phyloP scores from a whole-genome alignment of 2,113 vertebrate genomes.

The Pseudorasbora parva region DNA sequence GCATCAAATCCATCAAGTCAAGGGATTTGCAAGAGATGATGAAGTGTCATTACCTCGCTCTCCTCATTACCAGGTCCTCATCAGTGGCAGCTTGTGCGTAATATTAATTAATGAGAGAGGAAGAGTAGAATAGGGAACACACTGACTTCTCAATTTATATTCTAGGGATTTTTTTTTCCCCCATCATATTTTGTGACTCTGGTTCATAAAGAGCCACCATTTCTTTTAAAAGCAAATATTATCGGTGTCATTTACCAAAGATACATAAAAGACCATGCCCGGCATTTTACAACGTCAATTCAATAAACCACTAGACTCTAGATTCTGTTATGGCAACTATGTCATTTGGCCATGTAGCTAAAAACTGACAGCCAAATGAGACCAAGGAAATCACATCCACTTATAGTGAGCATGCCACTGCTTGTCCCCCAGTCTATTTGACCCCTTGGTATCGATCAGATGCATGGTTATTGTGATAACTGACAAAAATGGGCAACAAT shows the following conservation, averaged over 20 bases:
- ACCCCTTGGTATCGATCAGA: background rate
- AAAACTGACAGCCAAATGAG: background rate
- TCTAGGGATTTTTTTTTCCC: background rate
- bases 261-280: background rate
- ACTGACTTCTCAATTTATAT: conserved; percentile 20
- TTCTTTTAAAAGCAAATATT: background rate
- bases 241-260: background rate
- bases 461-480: conserved; percentile 11
- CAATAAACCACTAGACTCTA: background rate
- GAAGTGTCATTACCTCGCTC: conserved; percentile 75
- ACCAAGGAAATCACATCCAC: background rate
- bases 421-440: background rate
- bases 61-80: conserved; percentile 76
- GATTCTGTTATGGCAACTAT: background rate
- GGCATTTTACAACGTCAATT: background rate
- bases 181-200: background rate
- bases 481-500: background rate
- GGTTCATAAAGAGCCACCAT: background rate
- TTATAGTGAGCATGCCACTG: conserved; percentile 4
- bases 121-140: conserved; percentile 45
- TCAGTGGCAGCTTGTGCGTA: conserved; percentile 66
- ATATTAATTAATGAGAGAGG: conserved; percentile 71
- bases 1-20: conserved; percentile 62
- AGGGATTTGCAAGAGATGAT: conserved; percentile 76
- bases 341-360: background rate